These are phyloP conservation scores for Cygnus olor DNA, from an alignment of 2,797 vertebrate genomes.

Conservation along the genomic window DNA sequence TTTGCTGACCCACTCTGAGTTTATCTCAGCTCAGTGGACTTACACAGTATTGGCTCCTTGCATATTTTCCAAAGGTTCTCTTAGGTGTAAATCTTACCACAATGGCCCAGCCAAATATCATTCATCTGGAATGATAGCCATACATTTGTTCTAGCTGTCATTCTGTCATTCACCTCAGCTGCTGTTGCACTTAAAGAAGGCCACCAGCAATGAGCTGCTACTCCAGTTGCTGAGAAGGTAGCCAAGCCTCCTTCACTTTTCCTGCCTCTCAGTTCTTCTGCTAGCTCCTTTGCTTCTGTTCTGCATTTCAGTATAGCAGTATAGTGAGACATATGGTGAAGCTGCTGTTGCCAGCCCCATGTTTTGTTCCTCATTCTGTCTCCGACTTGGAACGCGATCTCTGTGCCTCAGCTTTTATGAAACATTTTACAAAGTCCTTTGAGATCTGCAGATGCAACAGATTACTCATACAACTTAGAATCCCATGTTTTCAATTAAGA, in stretches of 20 bases:
- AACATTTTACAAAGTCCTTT: constrained; percentile 14
- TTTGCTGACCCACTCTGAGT: not conserved
- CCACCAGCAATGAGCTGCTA: not conserved
- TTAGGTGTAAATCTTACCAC: constrained; percentile 27
- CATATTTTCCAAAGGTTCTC: constrained; percentile 26
- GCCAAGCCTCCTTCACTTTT: not conserved
- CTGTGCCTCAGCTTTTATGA: constrained; percentile 10
- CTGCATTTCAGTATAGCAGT: not conserved
- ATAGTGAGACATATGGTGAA: not conserved
- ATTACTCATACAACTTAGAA: constrained; percentile 17
- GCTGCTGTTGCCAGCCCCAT: not conserved
- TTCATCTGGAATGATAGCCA: not conserved
- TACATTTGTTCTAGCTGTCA: constrained; percentile 18
- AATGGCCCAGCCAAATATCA: not conserved
- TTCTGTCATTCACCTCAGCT: not conserved
- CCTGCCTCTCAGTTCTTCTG: not conserved
- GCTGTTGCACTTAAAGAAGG: not conserved
- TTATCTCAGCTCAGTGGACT: not conserved
- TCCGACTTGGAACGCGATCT: not conserved
- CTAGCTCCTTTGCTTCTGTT: constrained; percentile 9
- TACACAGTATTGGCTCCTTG: not conserved
- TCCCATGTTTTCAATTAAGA: constrained; percentile 43
- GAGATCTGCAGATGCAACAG: constrained; percentile 32
- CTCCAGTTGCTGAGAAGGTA: constrained; percentile 4
- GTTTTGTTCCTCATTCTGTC: not conserved